Conservation (phyloP, 2,113 vertebrate species). For the Poicephalus meyeri region DNA sequence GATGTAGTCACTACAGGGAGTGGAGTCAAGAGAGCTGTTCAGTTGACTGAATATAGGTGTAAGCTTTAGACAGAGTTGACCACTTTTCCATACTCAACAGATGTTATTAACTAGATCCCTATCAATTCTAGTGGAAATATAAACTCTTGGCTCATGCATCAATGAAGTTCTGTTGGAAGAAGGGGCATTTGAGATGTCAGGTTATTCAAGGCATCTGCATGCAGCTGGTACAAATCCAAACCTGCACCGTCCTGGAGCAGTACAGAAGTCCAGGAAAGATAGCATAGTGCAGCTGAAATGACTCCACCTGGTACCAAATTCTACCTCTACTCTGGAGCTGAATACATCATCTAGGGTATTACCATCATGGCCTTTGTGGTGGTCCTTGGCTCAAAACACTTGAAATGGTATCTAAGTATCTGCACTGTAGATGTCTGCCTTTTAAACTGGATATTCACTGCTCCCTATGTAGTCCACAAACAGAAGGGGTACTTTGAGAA, state of each 20-base stretch:
- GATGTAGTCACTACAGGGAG: neutral
- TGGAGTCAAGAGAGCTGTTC: fast-evolving
- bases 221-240: neutral
- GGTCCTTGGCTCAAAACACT: neutral
- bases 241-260: neutral
- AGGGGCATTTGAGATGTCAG: neutral
- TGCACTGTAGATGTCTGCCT: neutral
- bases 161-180: neutral
- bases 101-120: neutral
- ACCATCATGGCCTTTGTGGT: neutral
- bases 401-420: neutral
- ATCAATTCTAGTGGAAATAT: neutral
- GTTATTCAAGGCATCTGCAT: neutral
- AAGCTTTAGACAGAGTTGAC: neutral
- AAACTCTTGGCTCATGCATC: neutral
- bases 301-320: neutral
- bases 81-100: neutral
- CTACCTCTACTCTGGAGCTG: neutral
- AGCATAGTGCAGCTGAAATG: neutral
- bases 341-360: neutral
- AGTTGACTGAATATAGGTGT: neutral
- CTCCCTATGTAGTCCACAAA: neutral
- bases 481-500: neutral
- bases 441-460: neutral
- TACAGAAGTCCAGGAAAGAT: neutral